phyloP scores from a whole-genome alignment of 2,113 vertebrate species.

The Dipodomys merriami region DNA sequence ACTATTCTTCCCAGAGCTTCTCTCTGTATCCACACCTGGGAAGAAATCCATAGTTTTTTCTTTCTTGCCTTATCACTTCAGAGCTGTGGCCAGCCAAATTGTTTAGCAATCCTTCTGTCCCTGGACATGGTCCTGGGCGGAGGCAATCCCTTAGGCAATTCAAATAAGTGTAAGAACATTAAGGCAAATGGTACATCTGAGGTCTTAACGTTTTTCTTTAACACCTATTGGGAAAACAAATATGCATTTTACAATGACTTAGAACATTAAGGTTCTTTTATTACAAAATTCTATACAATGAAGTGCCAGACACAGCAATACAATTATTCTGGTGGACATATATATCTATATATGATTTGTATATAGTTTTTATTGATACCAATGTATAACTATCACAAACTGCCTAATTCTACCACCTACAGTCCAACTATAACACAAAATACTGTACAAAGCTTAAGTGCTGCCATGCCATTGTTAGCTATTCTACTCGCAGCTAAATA shows the following conservation, averaged over 20 bases:
- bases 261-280: slow-evolving; percentile 88
- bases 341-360: slow-evolving; percentile 83
- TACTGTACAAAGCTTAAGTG: slow-evolving; percentile 85
- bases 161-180: slow-evolving; percentile 43
- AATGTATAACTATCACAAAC: slow-evolving; percentile 87
- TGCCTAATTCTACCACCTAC: slow-evolving; percentile 89
- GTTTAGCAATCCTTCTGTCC: not conserved
- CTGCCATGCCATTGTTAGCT: slow-evolving; percentile 92
- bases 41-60: too few species aligned
- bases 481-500: slow-evolving; percentile 89
- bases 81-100: not conserved
- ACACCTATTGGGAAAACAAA: slow-evolving; percentile 57
- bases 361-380: slow-evolving; percentile 87
- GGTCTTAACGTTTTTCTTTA: slow-evolving; percentile 44
- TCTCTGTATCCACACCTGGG: too few species aligned
- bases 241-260: slow-evolving; percentile 76
- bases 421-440: slow-evolving; percentile 94
- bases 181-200: slow-evolving; percentile 33
- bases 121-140: not conserved
- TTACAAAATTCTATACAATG: slow-evolving; percentile 91
- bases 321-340: slow-evolving; percentile 85
- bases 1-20: not conserved
- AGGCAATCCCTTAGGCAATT: not conserved
- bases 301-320: slow-evolving; percentile 87
- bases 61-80: not conserved